Evolutionary conservation across 37 sponge, comb jelly and placozoan species (phyloP).

Genomic region (Corticium candelabrum): DNA sequence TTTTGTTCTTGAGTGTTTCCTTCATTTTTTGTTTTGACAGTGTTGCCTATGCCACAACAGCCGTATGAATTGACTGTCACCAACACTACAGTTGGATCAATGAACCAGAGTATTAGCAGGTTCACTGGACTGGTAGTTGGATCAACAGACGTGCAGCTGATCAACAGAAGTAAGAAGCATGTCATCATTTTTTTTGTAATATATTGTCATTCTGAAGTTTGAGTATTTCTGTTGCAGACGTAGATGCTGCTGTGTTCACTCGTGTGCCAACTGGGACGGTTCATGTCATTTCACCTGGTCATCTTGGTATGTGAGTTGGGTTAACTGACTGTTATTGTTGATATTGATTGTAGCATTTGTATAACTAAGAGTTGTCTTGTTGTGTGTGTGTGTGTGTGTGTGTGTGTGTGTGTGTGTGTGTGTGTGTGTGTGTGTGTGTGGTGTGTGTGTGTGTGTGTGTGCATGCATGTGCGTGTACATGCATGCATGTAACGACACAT

Average conservation of each 20-base stretch:
- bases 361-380: no score
- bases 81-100: slow-evolving; percentile 52
- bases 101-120: slow-evolving; percentile 20
- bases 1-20: no score
- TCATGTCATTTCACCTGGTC: not conserved
- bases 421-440: no score
- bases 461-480: slow-evolving; percentile 12
- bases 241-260: not conserved
- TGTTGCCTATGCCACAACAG: slow-evolving; percentile 55
- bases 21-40: slow-evolving; percentile 14
- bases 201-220: no score
- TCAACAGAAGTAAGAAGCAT: slow-evolving; percentile 30
- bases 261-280: not conserved
- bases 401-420: slow-evolving; percentile 14
- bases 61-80: slow-evolving; percentile 61
- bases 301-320: no score
- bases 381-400: slow-evolving; percentile 1
- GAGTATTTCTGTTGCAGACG: no score
- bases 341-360: no score
- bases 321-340: no score
- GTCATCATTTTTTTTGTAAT: no score
- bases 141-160: slow-evolving; percentile 57
- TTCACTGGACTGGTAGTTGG: slow-evolving; percentile 68
- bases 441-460: no score
- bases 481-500: no score